These are phyloP conservation scores for Apodemia zela DNA, from an alignment of 2,888 invertebrate species.

Conservation along the genomic window DNA sequence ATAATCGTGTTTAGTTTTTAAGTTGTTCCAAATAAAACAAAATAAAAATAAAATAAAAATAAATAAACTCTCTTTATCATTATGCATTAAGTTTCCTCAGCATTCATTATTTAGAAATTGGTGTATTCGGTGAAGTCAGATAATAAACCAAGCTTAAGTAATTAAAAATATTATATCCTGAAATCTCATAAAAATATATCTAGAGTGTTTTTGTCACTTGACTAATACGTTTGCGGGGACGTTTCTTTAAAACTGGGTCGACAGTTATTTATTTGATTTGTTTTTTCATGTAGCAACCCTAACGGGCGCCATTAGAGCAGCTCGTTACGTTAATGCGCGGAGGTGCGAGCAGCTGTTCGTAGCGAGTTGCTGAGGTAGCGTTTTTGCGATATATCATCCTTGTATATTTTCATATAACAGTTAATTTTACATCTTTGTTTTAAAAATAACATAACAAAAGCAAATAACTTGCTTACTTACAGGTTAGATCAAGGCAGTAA, in stretches of 20 bases:
- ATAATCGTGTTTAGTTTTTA: too few relatives aligned
- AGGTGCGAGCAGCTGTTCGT: slow-evolving; percentile 69
- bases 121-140: too few relatives aligned
- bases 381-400: slow-evolving; percentile 69
- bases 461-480: too few relatives aligned
- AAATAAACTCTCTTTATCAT: too few relatives aligned
- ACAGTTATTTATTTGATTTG: slow-evolving; percentile 67
- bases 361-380: slow-evolving; percentile 41
- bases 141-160: background rate
- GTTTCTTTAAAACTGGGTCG: slow-evolving; percentile 60
- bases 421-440: slow-evolving; percentile 1
- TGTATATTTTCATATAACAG: slow-evolving; percentile 35
- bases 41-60: too few relatives aligned
- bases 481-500: too few relatives aligned
- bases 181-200: background rate
- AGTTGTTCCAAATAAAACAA: too few relatives aligned
- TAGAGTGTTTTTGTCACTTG: slow-evolving; percentile 57
- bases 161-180: background rate
- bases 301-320: slow-evolving; percentile 69
- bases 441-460: too few relatives aligned
- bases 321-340: slow-evolving; percentile 76
- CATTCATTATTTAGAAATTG: too few relatives aligned
- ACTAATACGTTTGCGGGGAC: slow-evolving; percentile 52
- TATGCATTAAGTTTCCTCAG: too few relatives aligned
- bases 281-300: slow-evolving; percentile 62